These are phyloP conservation scores for Coreius guichenoti DNA, from an alignment of 2,797 vertebrate genomes.

Conservation along the genomic window DNA sequence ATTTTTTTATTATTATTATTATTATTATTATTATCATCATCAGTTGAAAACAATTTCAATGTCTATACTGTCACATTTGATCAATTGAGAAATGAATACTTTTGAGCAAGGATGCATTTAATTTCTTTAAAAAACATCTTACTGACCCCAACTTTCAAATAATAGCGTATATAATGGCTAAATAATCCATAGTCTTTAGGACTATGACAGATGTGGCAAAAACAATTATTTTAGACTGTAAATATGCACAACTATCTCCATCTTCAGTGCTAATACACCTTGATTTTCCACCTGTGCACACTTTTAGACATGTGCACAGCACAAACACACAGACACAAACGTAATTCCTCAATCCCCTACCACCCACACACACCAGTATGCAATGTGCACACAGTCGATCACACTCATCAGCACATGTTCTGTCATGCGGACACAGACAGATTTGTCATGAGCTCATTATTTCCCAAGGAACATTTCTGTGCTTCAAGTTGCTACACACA, in stretches of 20 bases:
- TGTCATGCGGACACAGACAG: constrained; percentile 29
- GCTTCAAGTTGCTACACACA: constrained; percentile 14
- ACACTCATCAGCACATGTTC: constrained; percentile 30
- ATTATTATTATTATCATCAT: too few relatives aligned
- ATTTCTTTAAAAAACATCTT: too few relatives aligned
- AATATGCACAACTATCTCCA: neutral
- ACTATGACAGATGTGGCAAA: too few relatives aligned
- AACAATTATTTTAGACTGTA: neutral
- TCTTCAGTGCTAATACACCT: neutral
- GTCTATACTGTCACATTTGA: too few relatives aligned
- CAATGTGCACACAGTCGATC: neutral
- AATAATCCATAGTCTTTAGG: too few relatives aligned
- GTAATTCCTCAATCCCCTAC: neutral
- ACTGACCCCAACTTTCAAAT: too few relatives aligned
- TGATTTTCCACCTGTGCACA: neutral
- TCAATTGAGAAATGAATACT: too few relatives aligned
- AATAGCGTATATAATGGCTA: too few relatives aligned
- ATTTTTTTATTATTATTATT: too few relatives aligned
- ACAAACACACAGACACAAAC: constrained; percentile 8
- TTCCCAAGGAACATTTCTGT: neutral
- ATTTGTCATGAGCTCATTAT: neutral
- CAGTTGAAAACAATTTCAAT: too few relatives aligned
- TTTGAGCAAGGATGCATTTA: too few relatives aligned
- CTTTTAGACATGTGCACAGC: constrained; percentile 1
- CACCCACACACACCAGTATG: constrained; percentile 20